Base-by-base conservation (phyloP, 2,888 invertebrate genomes). In the Ischnura elegans region DNA sequence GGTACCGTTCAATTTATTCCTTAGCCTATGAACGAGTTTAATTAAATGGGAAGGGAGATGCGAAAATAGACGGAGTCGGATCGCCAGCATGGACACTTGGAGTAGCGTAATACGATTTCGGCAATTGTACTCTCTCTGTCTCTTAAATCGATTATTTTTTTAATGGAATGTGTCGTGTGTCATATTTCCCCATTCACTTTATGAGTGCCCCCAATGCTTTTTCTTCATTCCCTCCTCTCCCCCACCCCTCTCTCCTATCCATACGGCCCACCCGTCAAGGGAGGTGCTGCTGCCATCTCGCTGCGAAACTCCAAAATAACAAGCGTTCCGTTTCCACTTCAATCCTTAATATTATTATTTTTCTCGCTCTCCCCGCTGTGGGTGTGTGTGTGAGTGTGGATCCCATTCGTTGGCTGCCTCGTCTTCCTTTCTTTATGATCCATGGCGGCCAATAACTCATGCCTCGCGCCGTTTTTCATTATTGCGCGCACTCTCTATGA, bases 251-350 rank as follows among this genome's bases (percentile, higher is more conserved):
- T 1, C 36, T 10, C 13, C 76, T 36, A 29, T 76, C 36, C 36
- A 1, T 36, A 8, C 16, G n/a, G n/a, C 36, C 36, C 66, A 29
- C 66, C 13, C 16, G 61, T 19, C 19, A 3, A 5, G 25, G 61
- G 61, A 25, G 61, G n/a, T 29, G 76, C 51, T 51, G 29, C 76
- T 36, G 76, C 76, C 76, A 76, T 76, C 76, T 76, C 76, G 76
- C 76, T 1, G 36, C n/a, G 16, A 76, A 76, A 76, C 76, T 76
- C 36, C 76, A 36, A 76, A 76, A 76, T 76, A 76, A 76, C 76
- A 76, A 76, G 29, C 76, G 16, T 76, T 76, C n/a, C 36, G 76
- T 76, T 36, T 76, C 76, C 76, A 76, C 76, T 76, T n/a, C 76
- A 76, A 76, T 76, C 76, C 76, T 36, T 36, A 76, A 16, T 36